These are phyloP conservation scores for Hyles euphorbiae DNA, from an alignment of 1,140 invertebrate genomes.

Conservation along the genomic window DNA sequence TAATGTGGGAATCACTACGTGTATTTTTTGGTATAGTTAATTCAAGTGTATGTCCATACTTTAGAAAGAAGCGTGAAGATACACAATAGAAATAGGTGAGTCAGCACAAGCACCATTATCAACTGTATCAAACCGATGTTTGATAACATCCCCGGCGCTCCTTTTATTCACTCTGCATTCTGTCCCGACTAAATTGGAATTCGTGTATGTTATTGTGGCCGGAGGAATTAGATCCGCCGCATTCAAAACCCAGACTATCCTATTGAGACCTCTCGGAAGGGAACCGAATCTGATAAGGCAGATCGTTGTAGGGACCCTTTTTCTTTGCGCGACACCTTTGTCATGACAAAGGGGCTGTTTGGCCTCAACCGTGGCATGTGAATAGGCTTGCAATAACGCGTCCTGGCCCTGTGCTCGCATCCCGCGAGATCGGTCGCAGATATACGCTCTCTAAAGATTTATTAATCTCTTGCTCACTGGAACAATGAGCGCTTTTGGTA, in stretches of 20 bases:
- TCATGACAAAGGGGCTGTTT: slow-evolving; percentile 72
- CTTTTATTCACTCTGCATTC: slow-evolving; percentile 39
- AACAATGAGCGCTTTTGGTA: slow-evolving; percentile 66
- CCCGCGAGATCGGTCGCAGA: slow-evolving; percentile 69
- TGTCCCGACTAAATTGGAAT: slow-evolving; percentile 56
- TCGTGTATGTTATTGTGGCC: slow-evolving; percentile 54
- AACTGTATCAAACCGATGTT: slow-evolving; percentile 34
- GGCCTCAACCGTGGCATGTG: slow-evolving; percentile 67
- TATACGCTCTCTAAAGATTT: slow-evolving; percentile 70
- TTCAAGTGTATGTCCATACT: too few relatives aligned
- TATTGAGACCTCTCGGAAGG: slow-evolving; percentile 72
- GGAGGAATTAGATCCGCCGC: slow-evolving; percentile 62
- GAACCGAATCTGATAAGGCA: slow-evolving; percentile 72
- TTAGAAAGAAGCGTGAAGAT: slow-evolving; percentile 23
- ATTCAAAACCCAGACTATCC: slow-evolving; percentile 59
- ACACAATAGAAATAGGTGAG: slow-evolving; percentile 1
- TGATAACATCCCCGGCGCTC: slow-evolving; percentile 43
- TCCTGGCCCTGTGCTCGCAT: slow-evolving; percentile 56
- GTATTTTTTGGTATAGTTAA: too few relatives aligned
- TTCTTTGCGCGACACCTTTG: slow-evolving; percentile 73
- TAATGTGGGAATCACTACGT: too few relatives aligned
- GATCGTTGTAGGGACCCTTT: slow-evolving; percentile 70
- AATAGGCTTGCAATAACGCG: slow-evolving; percentile 69
- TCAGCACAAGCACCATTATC: slow-evolving; percentile 12
- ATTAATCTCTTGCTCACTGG: slow-evolving; percentile 68